phyloP scores from a whole-genome alignment of 2,113 vertebrate genomes.

The Phalacrocorax aristotelis region DNA sequence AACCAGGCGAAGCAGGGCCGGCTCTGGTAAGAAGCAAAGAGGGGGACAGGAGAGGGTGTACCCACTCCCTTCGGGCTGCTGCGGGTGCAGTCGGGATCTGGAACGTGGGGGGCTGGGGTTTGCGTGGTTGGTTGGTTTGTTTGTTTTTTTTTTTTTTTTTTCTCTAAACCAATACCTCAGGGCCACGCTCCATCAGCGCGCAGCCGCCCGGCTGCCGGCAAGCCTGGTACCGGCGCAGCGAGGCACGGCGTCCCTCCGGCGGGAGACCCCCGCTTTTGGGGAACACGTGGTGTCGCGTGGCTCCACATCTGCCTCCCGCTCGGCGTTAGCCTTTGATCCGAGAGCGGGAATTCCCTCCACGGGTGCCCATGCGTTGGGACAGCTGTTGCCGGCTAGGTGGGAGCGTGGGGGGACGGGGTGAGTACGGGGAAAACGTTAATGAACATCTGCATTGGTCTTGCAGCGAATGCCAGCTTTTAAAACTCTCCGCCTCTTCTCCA shows the following conservation, averaged over 20 bases:
- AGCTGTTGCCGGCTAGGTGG: neutral
- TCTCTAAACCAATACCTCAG: too few species aligned
- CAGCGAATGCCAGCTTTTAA: neutral
- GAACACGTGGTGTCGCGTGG: neutral
- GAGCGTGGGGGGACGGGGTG: neutral
- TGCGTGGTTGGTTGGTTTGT: too few species aligned
- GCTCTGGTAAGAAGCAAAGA: neutral
- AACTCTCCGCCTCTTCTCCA: neutral
- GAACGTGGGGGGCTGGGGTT: fast-evolving
- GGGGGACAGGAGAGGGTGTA: neutral
- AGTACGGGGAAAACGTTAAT: neutral
- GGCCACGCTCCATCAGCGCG: fast-evolving
- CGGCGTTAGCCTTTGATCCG: neutral
- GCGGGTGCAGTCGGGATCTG: neutral
- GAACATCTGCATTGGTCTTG: neutral
- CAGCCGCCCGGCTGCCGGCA: neutral
- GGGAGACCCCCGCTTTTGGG: neutral
- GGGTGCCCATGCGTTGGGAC: neutral
- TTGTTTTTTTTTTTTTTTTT: neutral
- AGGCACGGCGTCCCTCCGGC: neutral
- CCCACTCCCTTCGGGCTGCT: fast-evolving
- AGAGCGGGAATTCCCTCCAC: neutral
- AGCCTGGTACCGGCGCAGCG: neutral
- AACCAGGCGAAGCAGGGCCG: neutral
- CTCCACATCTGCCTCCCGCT: neutral